Conservation (phyloP, 1,140 invertebrate genomes). For the Zeugodacus cucurbitae region DNA sequence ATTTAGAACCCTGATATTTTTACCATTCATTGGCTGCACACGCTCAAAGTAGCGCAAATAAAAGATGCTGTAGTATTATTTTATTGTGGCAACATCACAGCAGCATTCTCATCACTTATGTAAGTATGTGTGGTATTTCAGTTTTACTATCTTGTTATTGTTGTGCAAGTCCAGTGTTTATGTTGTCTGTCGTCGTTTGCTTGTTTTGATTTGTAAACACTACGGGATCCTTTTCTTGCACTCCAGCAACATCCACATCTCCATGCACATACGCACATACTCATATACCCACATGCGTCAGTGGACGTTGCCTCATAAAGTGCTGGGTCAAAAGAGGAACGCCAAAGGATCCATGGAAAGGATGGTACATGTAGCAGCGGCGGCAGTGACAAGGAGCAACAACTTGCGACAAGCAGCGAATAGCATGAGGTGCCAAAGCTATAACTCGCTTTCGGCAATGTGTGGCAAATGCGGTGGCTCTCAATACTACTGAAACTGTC, state of each 20-base stretch:
- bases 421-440: not conserved
- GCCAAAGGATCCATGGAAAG: not conserved
- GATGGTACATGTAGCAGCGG: not conserved
- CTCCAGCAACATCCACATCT: not conserved
- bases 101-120: not conserved
- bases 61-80: too few relatives aligned
- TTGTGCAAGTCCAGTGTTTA: slow-evolving; percentile 7
- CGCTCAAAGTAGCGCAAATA: too few relatives aligned
- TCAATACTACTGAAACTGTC: not conserved
- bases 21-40: too few relatives aligned
- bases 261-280: not conserved
- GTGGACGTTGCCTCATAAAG: not conserved
- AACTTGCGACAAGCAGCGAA: not conserved
- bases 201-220: slow-evolving; percentile 41
- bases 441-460: not conserved
- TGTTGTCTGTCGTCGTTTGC: slow-evolving; percentile 39
- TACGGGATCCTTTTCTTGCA: slow-evolving; percentile 37
- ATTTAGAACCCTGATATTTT: too few relatives aligned
- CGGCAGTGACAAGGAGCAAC: slow-evolving; percentile 11
- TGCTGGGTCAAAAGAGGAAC: not conserved
- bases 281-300: not conserved
- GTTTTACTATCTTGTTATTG: not conserved
- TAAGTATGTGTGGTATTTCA: not conserved
- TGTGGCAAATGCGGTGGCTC: slow-evolving; percentile 6
- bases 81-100: slow-evolving; percentile 1